Evolutionary conservation across 2,113 vertebrate species (phyloP), one percentile per base, ranked within the genome.

Genomic region (Chloropsis hardwickii): DNA sequence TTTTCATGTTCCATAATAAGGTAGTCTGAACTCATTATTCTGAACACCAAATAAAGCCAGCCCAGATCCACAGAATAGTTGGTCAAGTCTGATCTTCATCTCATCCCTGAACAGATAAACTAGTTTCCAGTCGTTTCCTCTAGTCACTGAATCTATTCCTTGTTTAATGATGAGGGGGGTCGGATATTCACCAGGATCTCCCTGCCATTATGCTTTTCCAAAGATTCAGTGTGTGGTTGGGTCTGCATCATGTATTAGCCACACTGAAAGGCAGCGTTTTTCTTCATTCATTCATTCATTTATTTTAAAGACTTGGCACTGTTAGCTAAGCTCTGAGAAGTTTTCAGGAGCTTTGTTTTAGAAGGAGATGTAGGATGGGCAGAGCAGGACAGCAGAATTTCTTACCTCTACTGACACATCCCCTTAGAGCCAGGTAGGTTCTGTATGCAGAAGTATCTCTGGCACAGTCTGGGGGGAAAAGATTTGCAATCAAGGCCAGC

Each of bases 211-310:
- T 16, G 58, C 64, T 84, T 80, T 67, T 53, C 51, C 39, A n/a
- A 45, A 64, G 73, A 22, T 24, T 40, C 0, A 0, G 9, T 24
- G 53, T 37, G 37, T 62, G 2, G 7, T 28, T 81, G 20, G 60
- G 86, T 78, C 37, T 88, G 74, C 33, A 48, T 9, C 9, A 11
- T 51, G 37, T 25, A 40, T 39, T 57, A 73, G 22, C 42, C 25
- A 48, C 7, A 2, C n/a, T 31, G 24, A 48, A 79, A 79, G 47
- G 42, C 51, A 66, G 14, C n/a, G 19, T 31, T 80, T 82, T 74
- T 53, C 50, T 44, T 37, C 35, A 77, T 60, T 61, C n/a, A 77
- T 60, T 61, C n/a, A 37, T 3, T 50, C 2, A 6, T 50, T 39
- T 42, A 15, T 64, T 88, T 77, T 74, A 40, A 65, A 82, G n/a